Base-by-base conservation (phyloP, 2,888 invertebrate species). In the Scelioninae gen. 1 region DNA sequence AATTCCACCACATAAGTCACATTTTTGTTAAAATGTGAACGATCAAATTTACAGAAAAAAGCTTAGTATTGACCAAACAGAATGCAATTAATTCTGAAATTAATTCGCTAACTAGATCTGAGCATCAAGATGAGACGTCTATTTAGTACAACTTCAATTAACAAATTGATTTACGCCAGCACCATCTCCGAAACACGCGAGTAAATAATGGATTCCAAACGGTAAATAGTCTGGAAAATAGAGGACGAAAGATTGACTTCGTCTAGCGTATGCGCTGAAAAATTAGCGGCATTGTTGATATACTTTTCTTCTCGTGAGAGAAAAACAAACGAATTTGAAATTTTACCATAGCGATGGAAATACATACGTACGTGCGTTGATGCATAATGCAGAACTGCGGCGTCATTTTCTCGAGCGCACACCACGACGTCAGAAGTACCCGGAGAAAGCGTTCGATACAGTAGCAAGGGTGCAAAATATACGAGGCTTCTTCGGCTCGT, bases 401-500 rank as follows among this genome's bases (percentile, higher is more conserved):
- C 78, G 69, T 81, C 77, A 84, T 84, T 84, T 84, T 75, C 77
- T 65, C 45, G 34, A 55, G 76, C 65, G 58, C 62, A 53, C 62
- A 43, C 47, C 56, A 71, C 76, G 53, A 51, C 62, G 80, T 74
- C 69, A 75, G 66, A 58, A 80, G 55, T 76, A 76, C 75, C 63
- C 29, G 69, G 58, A 40, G 66, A 63, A 82, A 84, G 77, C 81
- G 84, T 85, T 76, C 82, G 78, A 85, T 84, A 78, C 84, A 72
- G 81, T 56, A 71, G 80, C 81, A 65, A 81, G 82, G 82, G 80
- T 84, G 84, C 83, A 84, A 85, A 81, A 85, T 83, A 84, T 84
- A 84, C 81, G 84, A 83, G 84, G 72, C 82, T 84, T 80, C 83
- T 83, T 85, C 82, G 85, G 85, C 85, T 58, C 23, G 82, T 85